A percentile compares a stretch with the other conserved stretches of the same genome.
Evolutionary conservation across 2,888 invertebrate species (phyloP).

Genomic region (Drosophila borborema): DNA sequence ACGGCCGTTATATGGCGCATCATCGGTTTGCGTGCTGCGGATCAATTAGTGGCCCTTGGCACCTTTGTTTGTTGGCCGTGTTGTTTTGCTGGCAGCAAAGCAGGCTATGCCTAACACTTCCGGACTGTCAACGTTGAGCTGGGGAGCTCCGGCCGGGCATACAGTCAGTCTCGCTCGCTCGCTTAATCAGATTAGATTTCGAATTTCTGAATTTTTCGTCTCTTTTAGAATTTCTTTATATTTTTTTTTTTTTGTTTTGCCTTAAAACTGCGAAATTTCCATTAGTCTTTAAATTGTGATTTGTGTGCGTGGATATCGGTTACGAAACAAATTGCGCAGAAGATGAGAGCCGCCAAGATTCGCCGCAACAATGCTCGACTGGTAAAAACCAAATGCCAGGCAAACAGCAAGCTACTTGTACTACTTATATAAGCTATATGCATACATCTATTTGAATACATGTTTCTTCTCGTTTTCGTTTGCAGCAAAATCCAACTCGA

Average conservation of each 20-base stretch:
- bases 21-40: slow-evolving; percentile 45
- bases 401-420: background rate
- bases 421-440: background rate
- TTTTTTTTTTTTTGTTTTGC: slow-evolving; percentile 1
- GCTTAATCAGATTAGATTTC: slow-evolving; percentile 24
- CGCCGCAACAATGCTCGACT: slow-evolving; percentile 26
- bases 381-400: slow-evolving; percentile 30
- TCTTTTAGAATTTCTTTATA: slow-evolving; percentile 1
- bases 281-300: slow-evolving; percentile 23
- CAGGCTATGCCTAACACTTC: slow-evolving; percentile 23
- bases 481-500: slow-evolving; percentile 44
- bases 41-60: slow-evolving; percentile 24
- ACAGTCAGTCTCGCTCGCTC: slow-evolving; percentile 45
- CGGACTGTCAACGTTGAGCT: background rate
- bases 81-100: background rate
- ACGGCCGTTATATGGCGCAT: slow-evolving; percentile 36
- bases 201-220: slow-evolving; percentile 36
- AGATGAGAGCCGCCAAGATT: slow-evolving; percentile 50
- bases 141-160: background rate
- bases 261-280: slow-evolving; percentile 8
- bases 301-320: background rate
- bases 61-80: background rate
- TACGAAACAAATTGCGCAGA: slow-evolving; percentile 1
- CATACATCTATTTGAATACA: background rate
- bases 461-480: background rate